phyloP scores from a whole-genome alignment of 2,797 vertebrate genomes.

The Eremophila alpestris region DNA sequence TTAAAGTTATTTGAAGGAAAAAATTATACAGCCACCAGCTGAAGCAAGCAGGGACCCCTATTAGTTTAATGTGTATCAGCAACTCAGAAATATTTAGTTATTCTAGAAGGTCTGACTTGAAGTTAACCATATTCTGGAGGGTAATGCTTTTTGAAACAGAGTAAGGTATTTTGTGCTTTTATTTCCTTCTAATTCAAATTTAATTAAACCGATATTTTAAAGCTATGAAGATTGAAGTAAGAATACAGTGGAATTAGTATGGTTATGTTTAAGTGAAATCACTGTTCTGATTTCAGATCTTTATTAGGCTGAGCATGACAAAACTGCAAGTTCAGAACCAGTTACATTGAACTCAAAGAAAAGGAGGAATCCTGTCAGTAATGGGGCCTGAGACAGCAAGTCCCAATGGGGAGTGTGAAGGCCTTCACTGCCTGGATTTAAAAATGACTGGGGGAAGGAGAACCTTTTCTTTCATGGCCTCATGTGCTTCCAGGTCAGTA shows the following conservation, averaged over 20 bases:
- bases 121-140: not conserved
- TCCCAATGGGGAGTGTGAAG: rapidly evolving
- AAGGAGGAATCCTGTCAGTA: not conserved
- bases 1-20: not conserved
- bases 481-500: not conserved
- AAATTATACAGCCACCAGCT: not conserved
- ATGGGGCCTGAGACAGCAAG: not conserved
- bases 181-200: not conserved
- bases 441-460: not conserved
- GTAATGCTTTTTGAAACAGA: not conserved
- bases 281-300: not conserved
- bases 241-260: not conserved
- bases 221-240: not conserved
- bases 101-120: not conserved
- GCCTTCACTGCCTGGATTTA: not conserved
- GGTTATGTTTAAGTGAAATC: not conserved
- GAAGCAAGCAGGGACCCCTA: not conserved
- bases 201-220: not conserved
- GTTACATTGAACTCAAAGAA: not conserved
- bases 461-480: not conserved
- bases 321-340: not conserved
- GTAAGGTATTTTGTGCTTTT: not conserved
- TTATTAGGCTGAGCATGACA: not conserved
- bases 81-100: not conserved
- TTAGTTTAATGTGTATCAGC: not conserved